phyloP scores from a whole-genome alignment of 2,888 invertebrate species.

The Isotomurus palustris region DNA sequence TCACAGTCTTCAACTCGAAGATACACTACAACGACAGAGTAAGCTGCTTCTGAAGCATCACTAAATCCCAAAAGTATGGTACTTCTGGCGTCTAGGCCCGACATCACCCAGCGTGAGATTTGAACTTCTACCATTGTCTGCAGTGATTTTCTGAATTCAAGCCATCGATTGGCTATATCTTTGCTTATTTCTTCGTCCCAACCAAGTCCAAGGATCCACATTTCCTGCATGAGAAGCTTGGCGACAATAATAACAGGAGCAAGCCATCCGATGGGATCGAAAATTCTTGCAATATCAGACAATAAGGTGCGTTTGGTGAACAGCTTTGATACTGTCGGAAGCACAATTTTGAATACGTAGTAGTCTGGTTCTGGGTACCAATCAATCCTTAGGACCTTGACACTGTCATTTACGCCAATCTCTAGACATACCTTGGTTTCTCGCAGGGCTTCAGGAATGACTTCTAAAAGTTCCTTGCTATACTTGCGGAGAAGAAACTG shows the following conservation, averaged over 20 bases:
- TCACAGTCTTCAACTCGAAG: constrained; percentile 14
- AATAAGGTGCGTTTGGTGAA: constrained; percentile 42
- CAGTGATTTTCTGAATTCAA: too few relatives aligned
- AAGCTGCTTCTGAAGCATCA: constrained; percentile 43
- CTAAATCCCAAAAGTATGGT: constrained; percentile 41
- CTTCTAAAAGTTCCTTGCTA: not conserved
- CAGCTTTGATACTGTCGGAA: not conserved
- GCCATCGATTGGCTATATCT: too few relatives aligned
- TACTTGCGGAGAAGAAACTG: constrained; percentile 5
- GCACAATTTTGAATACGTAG: not conserved
- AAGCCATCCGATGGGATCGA: constrained; percentile 45
- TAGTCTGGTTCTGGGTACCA: constrained; percentile 23
- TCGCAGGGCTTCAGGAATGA: not conserved
- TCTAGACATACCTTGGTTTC: not conserved
- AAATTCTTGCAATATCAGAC: constrained; percentile 42
- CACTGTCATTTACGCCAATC: not conserved
- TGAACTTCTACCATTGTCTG: too few relatives aligned
- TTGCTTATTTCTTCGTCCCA: too few relatives aligned
- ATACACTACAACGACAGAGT: constrained; percentile 43
- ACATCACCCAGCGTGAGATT: too few relatives aligned
- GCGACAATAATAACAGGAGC: constrained; percentile 38
- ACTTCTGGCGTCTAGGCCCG: not conserved
- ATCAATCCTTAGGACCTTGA: constrained; percentile 23
- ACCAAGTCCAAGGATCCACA: constrained; percentile 40
- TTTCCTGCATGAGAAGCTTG: constrained; percentile 43